phyloP scores from a whole-genome alignment of 2,113 vertebrate genomes.

The Myotis lucifugus region DNA sequence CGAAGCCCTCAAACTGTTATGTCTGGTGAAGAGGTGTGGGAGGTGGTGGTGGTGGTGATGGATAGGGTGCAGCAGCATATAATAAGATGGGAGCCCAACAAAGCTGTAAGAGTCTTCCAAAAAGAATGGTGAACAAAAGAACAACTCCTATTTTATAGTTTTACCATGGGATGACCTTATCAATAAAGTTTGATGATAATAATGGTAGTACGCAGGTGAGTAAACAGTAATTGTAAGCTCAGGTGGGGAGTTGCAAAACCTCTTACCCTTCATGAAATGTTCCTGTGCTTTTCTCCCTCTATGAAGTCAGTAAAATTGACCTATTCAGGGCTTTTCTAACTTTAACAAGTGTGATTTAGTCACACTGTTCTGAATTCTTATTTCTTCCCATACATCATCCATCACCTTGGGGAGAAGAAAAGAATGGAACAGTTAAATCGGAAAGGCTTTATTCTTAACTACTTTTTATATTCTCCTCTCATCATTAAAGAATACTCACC shows the following conservation, averaged over 20 bases:
- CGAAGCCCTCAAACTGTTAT: not conserved
- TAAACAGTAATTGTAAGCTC: slow-evolving; percentile 73
- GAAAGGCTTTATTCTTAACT: slow-evolving; percentile 74
- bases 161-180: slow-evolving; percentile 61
- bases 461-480: slow-evolving; percentile 61
- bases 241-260: not conserved
- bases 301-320: slow-evolving; percentile 78
- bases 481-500: slow-evolving; percentile 50
- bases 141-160: slow-evolving; percentile 35
- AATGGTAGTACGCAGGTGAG: slow-evolving; percentile 64
- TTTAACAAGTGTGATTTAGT: slow-evolving; percentile 80
- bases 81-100: not conserved
- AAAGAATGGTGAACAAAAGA: not conserved
- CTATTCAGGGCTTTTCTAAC: slow-evolving; percentile 79
- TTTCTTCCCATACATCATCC: slow-evolving; percentile 61
- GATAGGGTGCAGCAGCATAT: not conserved
- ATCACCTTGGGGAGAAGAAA: slow-evolving; percentile 59
- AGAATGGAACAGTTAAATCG: slow-evolving; percentile 69
- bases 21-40: not conserved
- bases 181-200: slow-evolving; percentile 70
- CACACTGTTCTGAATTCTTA: slow-evolving; percentile 79
- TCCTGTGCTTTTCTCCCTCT: slow-evolving; percentile 67
- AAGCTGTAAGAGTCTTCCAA: not conserved
- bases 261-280: slow-evolving; percentile 64
- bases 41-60: not conserved